Percentiles rank a stretch among this genome's conserved stretches.
Conservation (phyloP, 2,797 vertebrate genomes). For the Phataginus tricuspis region DNA sequence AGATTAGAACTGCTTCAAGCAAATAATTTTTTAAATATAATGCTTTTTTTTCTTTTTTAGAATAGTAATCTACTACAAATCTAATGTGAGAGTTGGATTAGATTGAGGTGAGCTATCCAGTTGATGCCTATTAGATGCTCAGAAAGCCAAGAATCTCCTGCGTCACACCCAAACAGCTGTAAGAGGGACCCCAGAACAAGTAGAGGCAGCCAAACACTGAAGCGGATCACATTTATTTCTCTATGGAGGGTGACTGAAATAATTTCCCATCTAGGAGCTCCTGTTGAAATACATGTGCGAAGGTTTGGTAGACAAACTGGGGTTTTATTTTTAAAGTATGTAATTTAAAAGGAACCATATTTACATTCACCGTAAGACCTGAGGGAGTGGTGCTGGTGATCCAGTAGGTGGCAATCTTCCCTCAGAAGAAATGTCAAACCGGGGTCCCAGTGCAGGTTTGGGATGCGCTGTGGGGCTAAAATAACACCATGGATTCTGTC, state of each 20-base stretch:
- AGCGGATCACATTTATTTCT: background rate
- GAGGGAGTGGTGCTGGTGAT: background rate
- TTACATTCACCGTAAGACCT: background rate
- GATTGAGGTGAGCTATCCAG: background rate
- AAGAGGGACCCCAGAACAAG: accelerated
- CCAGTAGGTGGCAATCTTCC: slow-evolving; percentile 81
- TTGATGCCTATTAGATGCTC: background rate
- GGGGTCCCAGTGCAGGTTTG: background rate
- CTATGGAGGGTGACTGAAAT: background rate
- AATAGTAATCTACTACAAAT: background rate
- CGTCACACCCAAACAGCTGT: too few relatives aligned
- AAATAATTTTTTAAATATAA: too few relatives aligned
- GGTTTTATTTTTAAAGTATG: background rate
- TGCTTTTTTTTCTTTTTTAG: background rate
- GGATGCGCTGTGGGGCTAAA: background rate
- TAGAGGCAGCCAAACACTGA: accelerated
- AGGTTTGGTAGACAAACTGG: background rate
- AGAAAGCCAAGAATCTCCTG: background rate
- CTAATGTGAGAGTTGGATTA: background rate
- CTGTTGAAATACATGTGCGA: background rate
- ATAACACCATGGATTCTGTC: background rate
- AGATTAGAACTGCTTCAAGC: background rate
- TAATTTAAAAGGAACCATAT: background rate
- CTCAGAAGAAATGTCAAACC: slow-evolving; percentile 36
- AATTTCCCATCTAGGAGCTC: background rate